Evolutionary conservation across 2,888 invertebrate species (phyloP).

Genomic region (Sarcophaga caerulescens): DNA sequence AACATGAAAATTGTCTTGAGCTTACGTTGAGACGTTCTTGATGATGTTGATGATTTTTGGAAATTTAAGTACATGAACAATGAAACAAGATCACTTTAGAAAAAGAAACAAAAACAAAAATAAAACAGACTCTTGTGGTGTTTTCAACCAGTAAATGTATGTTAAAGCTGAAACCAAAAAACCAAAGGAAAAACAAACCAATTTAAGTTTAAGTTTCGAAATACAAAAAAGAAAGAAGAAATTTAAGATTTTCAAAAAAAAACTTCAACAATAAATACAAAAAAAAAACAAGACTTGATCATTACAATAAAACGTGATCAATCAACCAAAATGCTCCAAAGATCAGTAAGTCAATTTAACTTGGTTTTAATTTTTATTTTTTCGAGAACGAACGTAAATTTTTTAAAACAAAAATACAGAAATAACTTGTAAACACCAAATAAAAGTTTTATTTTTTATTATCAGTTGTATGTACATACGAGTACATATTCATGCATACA

Average conservation of each 20-base stretch:
- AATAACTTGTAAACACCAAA: too few relatives aligned
- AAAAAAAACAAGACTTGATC: neutral
- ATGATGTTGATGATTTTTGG: constrained; percentile 27
- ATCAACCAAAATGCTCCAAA: constrained; percentile 12
- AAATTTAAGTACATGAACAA: constrained; percentile 37
- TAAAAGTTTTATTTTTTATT: too few relatives aligned
- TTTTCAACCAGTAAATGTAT: constrained; percentile 12
- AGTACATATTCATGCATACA: too few relatives aligned
- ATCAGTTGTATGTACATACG: too few relatives aligned
- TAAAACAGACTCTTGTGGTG: constrained; percentile 15
- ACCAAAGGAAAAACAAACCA: neutral
- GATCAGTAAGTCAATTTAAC: constrained; percentile 10
- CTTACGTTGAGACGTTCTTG: neutral
- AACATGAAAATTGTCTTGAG: neutral
- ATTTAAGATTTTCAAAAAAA: constrained; percentile 34
- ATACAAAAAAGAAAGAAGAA: constrained; percentile 3
- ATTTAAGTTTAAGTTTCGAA: constrained; percentile 17
- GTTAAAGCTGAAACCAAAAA: constrained; percentile 24
- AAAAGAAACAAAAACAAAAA: neutral
- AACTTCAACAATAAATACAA: too few relatives aligned
- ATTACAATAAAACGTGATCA: constrained; percentile 34
- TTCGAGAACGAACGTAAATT: too few relatives aligned
- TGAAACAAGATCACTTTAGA: constrained; percentile 37
- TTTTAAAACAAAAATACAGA: too few relatives aligned
- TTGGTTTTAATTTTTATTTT: neutral